Base-by-base conservation (phyloP, 64 coral and sea anemone genomes). In the Montipora foliosa region DNA sequence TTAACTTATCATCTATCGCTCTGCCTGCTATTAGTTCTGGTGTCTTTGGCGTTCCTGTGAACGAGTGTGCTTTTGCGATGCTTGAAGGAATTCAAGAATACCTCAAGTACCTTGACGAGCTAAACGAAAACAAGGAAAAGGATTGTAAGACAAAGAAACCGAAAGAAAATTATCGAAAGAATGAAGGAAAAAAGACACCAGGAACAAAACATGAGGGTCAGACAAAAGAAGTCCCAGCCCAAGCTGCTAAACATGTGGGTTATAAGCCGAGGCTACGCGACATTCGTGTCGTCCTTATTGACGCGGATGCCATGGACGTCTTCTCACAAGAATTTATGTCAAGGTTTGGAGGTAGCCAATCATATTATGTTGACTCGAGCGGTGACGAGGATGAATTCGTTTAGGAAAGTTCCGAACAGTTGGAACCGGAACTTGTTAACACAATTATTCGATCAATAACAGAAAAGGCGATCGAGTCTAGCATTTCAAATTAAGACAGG, bases 11-110 rank as follows among this genome's bases (percentile, higher is more conserved):
- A 1, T 97, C 95, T 8, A 82, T 97, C 25, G 92, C 95, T 21
- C 71, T 96, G 49, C 95, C 95, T 75, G 95, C 95, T 0, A 88
- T 97, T 10, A 94, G 92, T 58, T 97, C 95, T 49, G 95, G 95
- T 11, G 87, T 97, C 13, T 97, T 83, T 89, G 80, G 95, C 46
- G 91, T 87, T 53, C 95, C 95, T 5, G 88, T 94, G 24, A 55
- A 91, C 1, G 67, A 87, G 8, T 97, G 92, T 20, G 95, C 92
- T 8, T 58, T 82, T 59, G 76, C 91, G 2, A 78, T 94, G 83
- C 87, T 97, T 76, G 49, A 79, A 19, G 82, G 77, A 57, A 92
- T 91, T 12, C 88, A 91, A 14, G 88, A 97, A 5, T 97, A 97
- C 48, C 47, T 67, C 2, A 12, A 81, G 5, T 17, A 61, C 15